Percentiles rank a stretch among this genome's conserved stretches.
Evolutionary conservation across 2,888 invertebrate species (phyloP).

Genomic region (Mythimna loreyi): DNA sequence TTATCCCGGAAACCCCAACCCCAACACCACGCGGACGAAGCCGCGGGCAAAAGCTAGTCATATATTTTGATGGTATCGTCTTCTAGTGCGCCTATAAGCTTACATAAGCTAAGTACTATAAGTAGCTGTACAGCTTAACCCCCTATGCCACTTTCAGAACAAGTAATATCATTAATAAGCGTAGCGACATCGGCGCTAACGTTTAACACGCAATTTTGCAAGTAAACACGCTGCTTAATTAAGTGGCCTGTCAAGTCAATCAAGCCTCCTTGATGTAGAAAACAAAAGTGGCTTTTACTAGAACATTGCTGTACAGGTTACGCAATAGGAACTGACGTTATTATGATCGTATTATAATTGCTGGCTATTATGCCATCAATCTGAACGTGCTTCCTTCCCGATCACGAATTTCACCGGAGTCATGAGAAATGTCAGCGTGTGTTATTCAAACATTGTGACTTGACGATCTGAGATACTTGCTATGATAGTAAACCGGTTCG

Average conservation of each 20-base stretch:
- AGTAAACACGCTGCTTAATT: constrained; percentile 79
- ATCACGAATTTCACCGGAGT: constrained; percentile 81
- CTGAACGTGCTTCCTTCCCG: constrained; percentile 78
- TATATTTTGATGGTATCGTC: too few relatives aligned
- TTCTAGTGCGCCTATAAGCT: constrained; percentile 46
- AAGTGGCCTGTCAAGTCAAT: constrained; percentile 74
- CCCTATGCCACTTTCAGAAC: constrained; percentile 73
- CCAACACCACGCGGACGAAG: too few relatives aligned
- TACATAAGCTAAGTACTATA: constrained; percentile 52
- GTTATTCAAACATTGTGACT: constrained; percentile 65
- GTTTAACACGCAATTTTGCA: constrained; percentile 74
- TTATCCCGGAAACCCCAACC: too few relatives aligned
- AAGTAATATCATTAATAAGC: constrained; percentile 79
- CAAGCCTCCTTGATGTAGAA: constrained; percentile 72
- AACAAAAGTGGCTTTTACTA: constrained; percentile 69
- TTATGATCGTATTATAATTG: constrained; percentile 80
- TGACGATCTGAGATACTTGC: constrained; percentile 70
- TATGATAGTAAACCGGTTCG: constrained; percentile 76
- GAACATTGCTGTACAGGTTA: constrained; percentile 65
- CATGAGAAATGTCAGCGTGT: constrained; percentile 83
- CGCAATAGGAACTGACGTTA: constrained; percentile 77
- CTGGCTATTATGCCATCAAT: constrained; percentile 77
- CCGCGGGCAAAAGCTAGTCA: too few relatives aligned
- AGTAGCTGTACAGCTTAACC: constrained; percentile 52
- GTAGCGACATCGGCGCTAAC: constrained; percentile 69